Evolutionary conservation across 2,888 invertebrate species (phyloP).

Genomic region (Salpingus planirostris): DNA sequence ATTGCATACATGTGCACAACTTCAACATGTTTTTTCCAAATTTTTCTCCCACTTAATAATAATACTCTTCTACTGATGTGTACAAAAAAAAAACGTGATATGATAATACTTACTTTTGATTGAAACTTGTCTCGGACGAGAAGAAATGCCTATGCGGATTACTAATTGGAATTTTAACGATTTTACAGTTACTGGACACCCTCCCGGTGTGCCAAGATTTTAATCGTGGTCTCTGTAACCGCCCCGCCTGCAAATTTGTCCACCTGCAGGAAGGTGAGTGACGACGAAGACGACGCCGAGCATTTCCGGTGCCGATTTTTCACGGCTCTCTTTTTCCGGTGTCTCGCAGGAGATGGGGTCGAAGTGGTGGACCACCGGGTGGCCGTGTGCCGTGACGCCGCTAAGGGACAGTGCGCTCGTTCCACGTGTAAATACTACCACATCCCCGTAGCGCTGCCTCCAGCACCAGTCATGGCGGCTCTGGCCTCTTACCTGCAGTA

Average conservation of each 20-base stretch:
- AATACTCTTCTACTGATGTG: slow-evolving; percentile 1
- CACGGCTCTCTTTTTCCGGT: no score
- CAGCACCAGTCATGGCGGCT: slow-evolving; percentile 68
- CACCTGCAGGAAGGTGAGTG: slow-evolving; percentile 91
- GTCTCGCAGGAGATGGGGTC: slow-evolving; percentile 83
- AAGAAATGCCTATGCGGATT: background rate
- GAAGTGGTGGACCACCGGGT: slow-evolving; percentile 93
- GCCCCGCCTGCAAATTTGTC: slow-evolving; percentile 96
- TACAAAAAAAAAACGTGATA: slow-evolving; percentile 7
- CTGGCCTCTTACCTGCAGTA: slow-evolving; percentile 43
- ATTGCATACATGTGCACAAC: slow-evolving; percentile 33
- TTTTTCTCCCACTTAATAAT: slow-evolving; percentile 14
- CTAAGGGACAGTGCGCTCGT: slow-evolving; percentile 87
- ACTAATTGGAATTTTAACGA: slow-evolving; percentile 7
- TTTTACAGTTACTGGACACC: slow-evolving; percentile 98
- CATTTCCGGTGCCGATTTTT: background rate
- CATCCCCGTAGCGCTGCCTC: slow-evolving; percentile 85
- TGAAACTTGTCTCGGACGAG: background rate
- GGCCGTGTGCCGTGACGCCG: slow-evolving; percentile 93
- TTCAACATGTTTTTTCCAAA: slow-evolving; percentile 14
- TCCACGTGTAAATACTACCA: slow-evolving; percentile 96
- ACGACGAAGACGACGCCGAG: background rate
- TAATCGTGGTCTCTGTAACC: slow-evolving; percentile 95
- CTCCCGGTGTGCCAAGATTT: slow-evolving; percentile 99
- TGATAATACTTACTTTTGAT: background rate